phyloP scores from a whole-genome alignment of 2,113 vertebrate species.

The Sinocyclocheilus anshuiensis region DNA sequence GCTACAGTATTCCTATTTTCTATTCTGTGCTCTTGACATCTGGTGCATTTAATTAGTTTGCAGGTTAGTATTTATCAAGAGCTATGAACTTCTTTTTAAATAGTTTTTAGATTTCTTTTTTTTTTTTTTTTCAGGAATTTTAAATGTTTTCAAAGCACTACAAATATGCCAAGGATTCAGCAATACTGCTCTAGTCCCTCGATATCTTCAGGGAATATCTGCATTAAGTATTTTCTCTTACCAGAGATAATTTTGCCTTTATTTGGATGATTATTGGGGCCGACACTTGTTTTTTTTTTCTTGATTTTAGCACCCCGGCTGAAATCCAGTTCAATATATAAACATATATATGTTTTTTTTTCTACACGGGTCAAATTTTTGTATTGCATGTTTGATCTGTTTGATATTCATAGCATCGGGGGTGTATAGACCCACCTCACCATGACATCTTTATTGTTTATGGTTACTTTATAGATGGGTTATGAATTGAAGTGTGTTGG shows the following conservation, averaged over 20 bases:
- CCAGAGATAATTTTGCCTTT: conserved; percentile 36
- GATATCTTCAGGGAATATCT: conserved; percentile 54
- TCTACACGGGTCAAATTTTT: conserved; percentile 55
- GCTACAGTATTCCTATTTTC: conserved; percentile 63
- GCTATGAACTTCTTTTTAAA: conserved; percentile 55
- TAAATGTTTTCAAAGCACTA: conserved; percentile 62
- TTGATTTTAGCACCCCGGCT: conserved; percentile 30
- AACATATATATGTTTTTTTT: conserved; percentile 20
- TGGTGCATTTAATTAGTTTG: conserved; percentile 62
- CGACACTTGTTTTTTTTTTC: conserved; percentile 37
- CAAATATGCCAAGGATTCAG: conserved; percentile 45
- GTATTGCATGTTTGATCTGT: conserved; percentile 60
- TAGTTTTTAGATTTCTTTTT: conserved; percentile 52
- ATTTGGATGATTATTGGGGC: conserved; percentile 28
- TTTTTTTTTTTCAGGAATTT: conserved; percentile 55
- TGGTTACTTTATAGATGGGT: conserved; percentile 61
- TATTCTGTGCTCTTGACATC: conserved; percentile 56
- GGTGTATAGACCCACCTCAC: conserved; percentile 51
- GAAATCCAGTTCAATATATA: conserved; percentile 36
- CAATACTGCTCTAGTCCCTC: conserved; percentile 29
- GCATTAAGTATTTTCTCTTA: conserved; percentile 43
- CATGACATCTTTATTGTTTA: conserved; percentile 45
- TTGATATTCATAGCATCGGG: conserved; percentile 53
- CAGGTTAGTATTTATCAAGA: conserved; percentile 67
- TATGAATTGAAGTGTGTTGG: conserved; percentile 34